Conservation (phyloP, 1,140 invertebrate species). For the Macrostomum lignano region DNA sequence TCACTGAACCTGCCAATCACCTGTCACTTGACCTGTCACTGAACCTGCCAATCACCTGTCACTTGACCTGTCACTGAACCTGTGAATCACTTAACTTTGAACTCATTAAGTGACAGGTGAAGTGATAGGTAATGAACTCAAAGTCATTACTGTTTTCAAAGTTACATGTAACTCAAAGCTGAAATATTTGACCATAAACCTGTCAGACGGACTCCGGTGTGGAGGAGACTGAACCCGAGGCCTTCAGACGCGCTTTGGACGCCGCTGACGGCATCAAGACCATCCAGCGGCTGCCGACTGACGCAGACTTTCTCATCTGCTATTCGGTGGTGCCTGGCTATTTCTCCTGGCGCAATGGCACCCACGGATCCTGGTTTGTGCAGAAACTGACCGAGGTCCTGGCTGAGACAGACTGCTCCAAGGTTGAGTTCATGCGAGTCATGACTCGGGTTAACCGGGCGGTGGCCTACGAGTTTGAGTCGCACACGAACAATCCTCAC, state of each 20-base stretch:
- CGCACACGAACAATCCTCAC: constrained; percentile 43
- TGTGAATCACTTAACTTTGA: too few relatives aligned
- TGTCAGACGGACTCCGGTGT: too few relatives aligned
- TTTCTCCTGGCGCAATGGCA: constrained; percentile 79
- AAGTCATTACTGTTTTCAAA: constrained; percentile 2
- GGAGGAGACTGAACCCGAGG: constrained; percentile 12
- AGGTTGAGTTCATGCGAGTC: constrained; percentile 50
- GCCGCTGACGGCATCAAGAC: constrained; percentile 9
- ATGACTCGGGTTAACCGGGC: constrained; percentile 57
- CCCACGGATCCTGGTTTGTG: constrained; percentile 61
- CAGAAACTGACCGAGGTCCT: constrained; percentile 57
- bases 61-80: too few relatives aligned
- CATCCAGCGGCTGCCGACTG: constrained; percentile 53
- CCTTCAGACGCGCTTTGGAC: constrained; percentile 13
- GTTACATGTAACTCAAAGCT: neutral
- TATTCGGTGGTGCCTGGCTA: constrained; percentile 75
- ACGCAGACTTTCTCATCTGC: constrained; percentile 70
- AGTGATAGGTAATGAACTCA: too few relatives aligned
- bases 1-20: too few relatives aligned
- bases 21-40: too few relatives aligned
- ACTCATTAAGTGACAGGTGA: too few relatives aligned
- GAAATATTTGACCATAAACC: too few relatives aligned
- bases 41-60: too few relatives aligned
- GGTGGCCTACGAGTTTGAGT: constrained; percentile 66
- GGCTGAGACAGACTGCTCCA: constrained; percentile 32